Evolutionary conservation across 2,113 vertebrate genomes (phyloP), one percentile per base, ranked within the genome.

Genomic region (Elephantulus edwardii): DNA sequence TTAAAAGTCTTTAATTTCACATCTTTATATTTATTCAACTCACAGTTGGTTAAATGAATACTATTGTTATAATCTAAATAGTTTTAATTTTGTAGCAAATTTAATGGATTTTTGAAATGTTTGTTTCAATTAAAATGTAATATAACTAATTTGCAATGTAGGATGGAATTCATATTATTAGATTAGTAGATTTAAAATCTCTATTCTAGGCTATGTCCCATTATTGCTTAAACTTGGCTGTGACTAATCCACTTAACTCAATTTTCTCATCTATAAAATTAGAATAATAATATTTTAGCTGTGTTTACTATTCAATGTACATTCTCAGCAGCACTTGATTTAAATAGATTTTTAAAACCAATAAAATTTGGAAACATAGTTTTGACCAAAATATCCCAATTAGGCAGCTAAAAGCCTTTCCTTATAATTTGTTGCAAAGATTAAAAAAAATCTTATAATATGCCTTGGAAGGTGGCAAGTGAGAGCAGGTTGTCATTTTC

Each of bases 241-340:
- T 38, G 28, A 38, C 38, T 79, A 83, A 75, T 91, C 72, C 8
- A 40, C 46, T 48, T 90, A 79, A 54, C 48, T 66, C 11, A 83
- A 35, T 94, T 91, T 94, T 71, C 40, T 88, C n/a, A 90, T 75
- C 44, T 77, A 2, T 77, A 83, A 92, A 48, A n/a, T n/a, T n/a
- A n/a, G n/a, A n/a, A n/a, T n/a, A n/a, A n/a, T n/a, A n/a, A n/a
- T n/a, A n/a, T n/a, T n/a, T n/a, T n/a, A n/a, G n/a, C n/a, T n/a
- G n/a, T n/a, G n/a, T n/a, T n/a, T n/a, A n/a, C n/a, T 79, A 58
- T 52, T 85, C 62, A 88, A 46, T 3, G 40, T 74, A 3, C 6
- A 88, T 77, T 72, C 54, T 91, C 33, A 38, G 44, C 83, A 44
- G 22, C 46, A 71, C 22, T 87, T 30, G 13, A 68, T 52, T 84